Conservation (phyloP, 2,888 invertebrate species). For the Geophilus truncorum region DNA sequence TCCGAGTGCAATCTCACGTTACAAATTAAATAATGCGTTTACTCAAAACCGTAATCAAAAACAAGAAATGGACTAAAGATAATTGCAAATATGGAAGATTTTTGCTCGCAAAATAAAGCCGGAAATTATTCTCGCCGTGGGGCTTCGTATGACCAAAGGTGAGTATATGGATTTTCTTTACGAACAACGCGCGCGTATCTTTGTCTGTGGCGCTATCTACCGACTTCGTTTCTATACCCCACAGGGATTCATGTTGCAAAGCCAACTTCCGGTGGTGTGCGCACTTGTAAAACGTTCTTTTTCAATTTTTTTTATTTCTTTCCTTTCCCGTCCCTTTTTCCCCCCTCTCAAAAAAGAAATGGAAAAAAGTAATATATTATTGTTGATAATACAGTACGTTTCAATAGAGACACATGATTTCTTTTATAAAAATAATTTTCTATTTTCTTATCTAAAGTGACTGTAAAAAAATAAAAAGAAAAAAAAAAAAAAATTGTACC, state of each 20-base stretch:
- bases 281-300: conserved; percentile 13
- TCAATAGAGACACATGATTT: conserved; percentile 18
- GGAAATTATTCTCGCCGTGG: conserved; percentile 9
- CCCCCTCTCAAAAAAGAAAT: neutral
- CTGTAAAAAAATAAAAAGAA: neutral
- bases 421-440: conserved; percentile 27
- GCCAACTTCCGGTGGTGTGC: conserved; percentile 21
- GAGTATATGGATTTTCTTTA: conserved; percentile 4
- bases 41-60: neutral
- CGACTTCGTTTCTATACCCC: conserved; percentile 8
- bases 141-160: conserved; percentile 16
- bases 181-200: neutral
- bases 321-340: neutral
- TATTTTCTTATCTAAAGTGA: conserved; percentile 22
- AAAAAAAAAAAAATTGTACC: neutral
- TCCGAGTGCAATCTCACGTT: neutral
- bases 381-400: conserved; percentile 18
- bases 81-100: neutral
- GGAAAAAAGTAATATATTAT: conserved; percentile 1
- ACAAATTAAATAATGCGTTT: neutral
- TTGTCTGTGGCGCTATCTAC: conserved; percentile 22
- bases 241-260: conserved; percentile 20
- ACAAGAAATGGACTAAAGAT: conserved; percentile 5
- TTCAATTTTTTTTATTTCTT: conserved; percentile 18
- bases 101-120: neutral